Evolutionary conservation across 2,113 vertebrate genomes (phyloP).

Genomic region (Anseranas semipalmata): DNA sequence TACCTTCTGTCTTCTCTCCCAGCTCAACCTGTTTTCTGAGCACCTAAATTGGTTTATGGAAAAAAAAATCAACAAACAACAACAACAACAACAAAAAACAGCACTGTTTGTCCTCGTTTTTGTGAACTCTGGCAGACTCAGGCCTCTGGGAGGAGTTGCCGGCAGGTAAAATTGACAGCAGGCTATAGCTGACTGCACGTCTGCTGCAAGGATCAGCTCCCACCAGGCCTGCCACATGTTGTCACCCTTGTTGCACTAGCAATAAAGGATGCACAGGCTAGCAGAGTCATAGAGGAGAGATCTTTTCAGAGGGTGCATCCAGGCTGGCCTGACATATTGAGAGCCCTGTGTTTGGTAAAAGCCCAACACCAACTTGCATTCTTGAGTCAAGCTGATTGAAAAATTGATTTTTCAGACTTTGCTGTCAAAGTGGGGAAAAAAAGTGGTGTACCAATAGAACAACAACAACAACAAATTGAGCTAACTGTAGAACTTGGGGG

Average conservation of each 20-base stretch:
- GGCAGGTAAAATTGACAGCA: conserved; percentile 30
- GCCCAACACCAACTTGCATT: background rate
- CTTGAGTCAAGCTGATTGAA: background rate
- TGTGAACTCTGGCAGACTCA: conserved; percentile 3
- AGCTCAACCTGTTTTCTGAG: background rate
- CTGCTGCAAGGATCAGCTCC: background rate
- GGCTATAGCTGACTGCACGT: background rate
- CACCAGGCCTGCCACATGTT: background rate
- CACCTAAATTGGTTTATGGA: background rate
- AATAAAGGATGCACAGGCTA: background rate
- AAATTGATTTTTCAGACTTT: background rate
- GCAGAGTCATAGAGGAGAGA: fast-evolving
- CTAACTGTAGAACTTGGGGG: background rate
- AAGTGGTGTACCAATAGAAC: background rate
- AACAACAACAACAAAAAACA: too few relatives aligned
- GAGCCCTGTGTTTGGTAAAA: background rate
- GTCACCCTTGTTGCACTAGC: background rate
- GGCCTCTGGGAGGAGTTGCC: background rate
- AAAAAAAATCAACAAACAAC: background rate
- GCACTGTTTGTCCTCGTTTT: background rate
- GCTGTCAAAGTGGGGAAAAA: background rate
- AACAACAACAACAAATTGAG: background rate
- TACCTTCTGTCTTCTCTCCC: background rate
- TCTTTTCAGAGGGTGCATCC: background rate
- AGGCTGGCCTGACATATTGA: background rate